Evolutionary conservation across 1,140 invertebrate species (phyloP).

Genomic region (Diprion similis): DNA sequence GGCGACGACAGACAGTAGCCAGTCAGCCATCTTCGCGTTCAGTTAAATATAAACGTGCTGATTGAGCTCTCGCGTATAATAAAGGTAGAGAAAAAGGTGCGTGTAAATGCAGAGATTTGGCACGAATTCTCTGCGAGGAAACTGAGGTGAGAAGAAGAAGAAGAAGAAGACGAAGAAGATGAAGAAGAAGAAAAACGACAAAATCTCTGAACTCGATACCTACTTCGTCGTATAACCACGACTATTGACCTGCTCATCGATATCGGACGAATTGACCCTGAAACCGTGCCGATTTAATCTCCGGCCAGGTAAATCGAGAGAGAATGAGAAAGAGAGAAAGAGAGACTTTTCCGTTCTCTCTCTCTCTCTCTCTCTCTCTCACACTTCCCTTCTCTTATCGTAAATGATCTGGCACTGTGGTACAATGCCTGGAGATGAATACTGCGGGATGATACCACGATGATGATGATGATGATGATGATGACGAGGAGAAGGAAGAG

Average conservation of each 20-base stretch:
- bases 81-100: neutral
- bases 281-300: neutral
- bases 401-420: neutral
- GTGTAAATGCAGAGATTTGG: neutral
- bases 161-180: neutral
- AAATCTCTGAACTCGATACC: no score
- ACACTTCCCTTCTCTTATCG: neutral
- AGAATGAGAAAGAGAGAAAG: neutral
- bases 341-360: neutral
- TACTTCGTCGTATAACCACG: no score
- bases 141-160: no score
- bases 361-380: neutral
- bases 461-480: slow-evolving; percentile 4
- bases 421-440: neutral
- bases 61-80: neutral
- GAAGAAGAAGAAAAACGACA: neutral
- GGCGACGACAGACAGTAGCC: neutral
- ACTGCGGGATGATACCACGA: slow-evolving; percentile 15
- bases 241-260: neutral
- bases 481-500: neutral
- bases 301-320: neutral
- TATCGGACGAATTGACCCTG: slow-evolving; percentile 2
- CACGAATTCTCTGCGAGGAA: neutral
- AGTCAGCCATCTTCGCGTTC: no score
- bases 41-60: no score